phyloP scores from a whole-genome alignment of 2,113 vertebrate species.

The Aramus guarauna region DNA sequence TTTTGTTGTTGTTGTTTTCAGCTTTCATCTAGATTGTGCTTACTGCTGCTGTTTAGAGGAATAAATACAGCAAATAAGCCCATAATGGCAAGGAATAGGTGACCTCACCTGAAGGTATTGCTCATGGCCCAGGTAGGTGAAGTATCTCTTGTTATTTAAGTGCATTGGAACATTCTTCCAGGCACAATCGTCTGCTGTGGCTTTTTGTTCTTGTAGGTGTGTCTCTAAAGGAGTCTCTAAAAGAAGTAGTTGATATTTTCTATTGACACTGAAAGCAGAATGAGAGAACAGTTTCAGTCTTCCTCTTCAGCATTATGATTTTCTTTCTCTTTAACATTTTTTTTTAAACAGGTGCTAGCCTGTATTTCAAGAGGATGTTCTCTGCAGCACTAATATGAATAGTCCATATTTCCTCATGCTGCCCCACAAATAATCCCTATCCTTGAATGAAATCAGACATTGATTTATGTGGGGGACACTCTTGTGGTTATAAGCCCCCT shows the following conservation, averaged over 20 bases:
- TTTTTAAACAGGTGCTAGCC: not conserved
- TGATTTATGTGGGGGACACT: not conserved
- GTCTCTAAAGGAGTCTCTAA: not conserved
- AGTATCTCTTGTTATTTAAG: not conserved
- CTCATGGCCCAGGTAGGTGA: not conserved
- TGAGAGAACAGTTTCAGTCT: not conserved
- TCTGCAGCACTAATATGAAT: not conserved
- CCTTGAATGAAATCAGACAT: not conserved
- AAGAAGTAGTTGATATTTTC: not conserved
- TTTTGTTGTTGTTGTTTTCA: too few relatives aligned
- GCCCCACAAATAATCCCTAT: not conserved
- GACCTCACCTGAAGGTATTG: not conserved
- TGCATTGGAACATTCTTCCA: not conserved
- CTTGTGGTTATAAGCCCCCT: not conserved
- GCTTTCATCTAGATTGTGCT: not conserved
- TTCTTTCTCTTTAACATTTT: not conserved
- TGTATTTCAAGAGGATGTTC: not conserved
- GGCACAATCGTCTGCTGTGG: not conserved
- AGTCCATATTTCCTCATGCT: not conserved
- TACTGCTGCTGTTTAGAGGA: not conserved
- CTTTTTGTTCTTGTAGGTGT: not conserved
- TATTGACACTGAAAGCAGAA: not conserved
- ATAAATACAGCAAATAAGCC: not conserved
- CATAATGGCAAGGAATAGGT: not conserved
- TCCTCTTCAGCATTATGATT: not conserved